phyloP scores from a whole-genome alignment of 2,113 vertebrate genomes.

The Platichthys stellatus region DNA sequence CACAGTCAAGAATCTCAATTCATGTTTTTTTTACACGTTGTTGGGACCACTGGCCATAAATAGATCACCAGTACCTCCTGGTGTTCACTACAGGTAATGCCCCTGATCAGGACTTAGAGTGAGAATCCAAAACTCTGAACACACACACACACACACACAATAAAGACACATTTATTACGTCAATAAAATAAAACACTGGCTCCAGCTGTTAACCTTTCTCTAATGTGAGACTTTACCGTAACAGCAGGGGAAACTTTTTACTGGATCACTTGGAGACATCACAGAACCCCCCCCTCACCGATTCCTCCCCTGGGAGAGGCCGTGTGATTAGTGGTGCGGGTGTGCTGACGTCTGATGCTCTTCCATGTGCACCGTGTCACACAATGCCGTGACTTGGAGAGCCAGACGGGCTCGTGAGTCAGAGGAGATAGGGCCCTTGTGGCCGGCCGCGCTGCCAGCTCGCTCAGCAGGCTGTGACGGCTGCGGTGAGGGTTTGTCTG shows the following conservation, averaged over 20 bases:
- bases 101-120: not conserved
- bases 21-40: not conserved
- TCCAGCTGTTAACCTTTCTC: slow-evolving; percentile 53
- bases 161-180: slow-evolving; percentile 62
- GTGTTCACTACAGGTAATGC: slow-evolving; percentile 52
- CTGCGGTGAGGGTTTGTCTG: slow-evolving; percentile 39
- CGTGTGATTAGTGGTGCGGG: slow-evolving; percentile 71
- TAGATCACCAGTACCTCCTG: slow-evolving; percentile 70
- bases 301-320: slow-evolving; percentile 55
- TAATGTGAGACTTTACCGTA: slow-evolving; percentile 61
- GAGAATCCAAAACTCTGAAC: slow-evolving; percentile 15
- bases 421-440: slow-evolving; percentile 38
- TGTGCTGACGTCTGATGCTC: slow-evolving; percentile 57
- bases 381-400: slow-evolving; percentile 44
- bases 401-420: slow-evolving; percentile 65
- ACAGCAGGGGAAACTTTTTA: slow-evolving; percentile 61
- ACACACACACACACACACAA: not conserved
- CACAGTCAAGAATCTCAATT: not conserved
- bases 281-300: slow-evolving; percentile 52
- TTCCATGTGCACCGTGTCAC: slow-evolving; percentile 37
- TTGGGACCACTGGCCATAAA: slow-evolving; percentile 1
- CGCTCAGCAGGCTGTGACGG: slow-evolving; percentile 28
- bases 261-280: slow-evolving; percentile 73
- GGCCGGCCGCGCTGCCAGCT: slow-evolving; percentile 40
- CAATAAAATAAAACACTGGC: slow-evolving; percentile 46